Conservation (phyloP, 2,888 invertebrate species). For the Nephrocerus scutellatus region DNA sequence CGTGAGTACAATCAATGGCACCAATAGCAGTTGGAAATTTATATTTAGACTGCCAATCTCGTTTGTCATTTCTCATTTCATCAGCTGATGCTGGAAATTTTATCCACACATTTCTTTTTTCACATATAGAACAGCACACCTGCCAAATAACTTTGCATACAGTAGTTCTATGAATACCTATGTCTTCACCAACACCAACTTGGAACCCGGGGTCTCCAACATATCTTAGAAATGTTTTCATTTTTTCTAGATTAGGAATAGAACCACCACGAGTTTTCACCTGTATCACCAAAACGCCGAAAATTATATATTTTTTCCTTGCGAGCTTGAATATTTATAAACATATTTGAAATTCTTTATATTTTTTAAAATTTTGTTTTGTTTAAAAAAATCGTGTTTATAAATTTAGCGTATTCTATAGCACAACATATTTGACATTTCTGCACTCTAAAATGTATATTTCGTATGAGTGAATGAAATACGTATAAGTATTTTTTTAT, state of each 20-base stretch:
- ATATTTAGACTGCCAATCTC: no score
- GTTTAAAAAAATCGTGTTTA: no score
- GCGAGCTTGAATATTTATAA: neutral
- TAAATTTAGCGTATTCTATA: no score
- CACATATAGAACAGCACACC: neutral
- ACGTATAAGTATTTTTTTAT: no score
- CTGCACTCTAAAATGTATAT: no score
- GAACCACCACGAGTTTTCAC: neutral
- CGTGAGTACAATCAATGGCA: no score
- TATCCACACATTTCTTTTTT: neutral
- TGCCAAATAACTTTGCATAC: neutral
- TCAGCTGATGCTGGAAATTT: neutral
- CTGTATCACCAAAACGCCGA: neutral
- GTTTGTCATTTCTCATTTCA: neutral
- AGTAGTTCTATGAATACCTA: neutral
- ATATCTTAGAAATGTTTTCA: slow-evolving; percentile 3
- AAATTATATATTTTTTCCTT: neutral
- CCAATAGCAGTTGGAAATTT: no score
- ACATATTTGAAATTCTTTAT: no score
- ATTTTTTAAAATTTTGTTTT: no score
- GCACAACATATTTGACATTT: no score
- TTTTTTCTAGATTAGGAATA: slow-evolving; percentile 1
- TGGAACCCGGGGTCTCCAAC: no score
- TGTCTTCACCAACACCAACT: neutral
- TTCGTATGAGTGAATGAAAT: no score